Conservation (phyloP, 2,888 invertebrate genomes). For the Chrysopilus asiliformis region DNA sequence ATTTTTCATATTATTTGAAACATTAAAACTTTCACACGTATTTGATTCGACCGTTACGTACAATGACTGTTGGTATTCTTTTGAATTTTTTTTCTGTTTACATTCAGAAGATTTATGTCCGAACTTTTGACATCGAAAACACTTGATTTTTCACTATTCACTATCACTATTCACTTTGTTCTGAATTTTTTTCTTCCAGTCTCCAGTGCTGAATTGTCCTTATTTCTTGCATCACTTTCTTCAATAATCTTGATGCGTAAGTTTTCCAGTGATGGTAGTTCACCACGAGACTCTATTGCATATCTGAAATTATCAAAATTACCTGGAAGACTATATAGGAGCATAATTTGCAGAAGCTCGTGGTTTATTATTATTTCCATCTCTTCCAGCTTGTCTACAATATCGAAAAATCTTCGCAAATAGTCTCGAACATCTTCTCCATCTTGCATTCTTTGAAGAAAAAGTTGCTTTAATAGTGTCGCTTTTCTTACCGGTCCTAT, state of each 20-base stretch:
- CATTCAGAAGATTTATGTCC: too few relatives aligned
- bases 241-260: not conserved
- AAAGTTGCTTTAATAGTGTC: not conserved
- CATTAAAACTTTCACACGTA: too few relatives aligned
- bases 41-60: too few relatives aligned
- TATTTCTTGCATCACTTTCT: too few relatives aligned
- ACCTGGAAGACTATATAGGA: not conserved
- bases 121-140: not conserved
- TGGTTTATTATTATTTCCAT: too few relatives aligned
- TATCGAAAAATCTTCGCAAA: not conserved
- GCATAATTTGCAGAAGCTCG: not conserved
- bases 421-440: not conserved
- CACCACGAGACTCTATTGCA: not conserved
- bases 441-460: not conserved
- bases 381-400: not conserved
- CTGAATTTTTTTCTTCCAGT: too few relatives aligned
- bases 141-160: not conserved
- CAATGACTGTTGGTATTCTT: too few relatives aligned
- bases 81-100: too few relatives aligned
- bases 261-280: not conserved
- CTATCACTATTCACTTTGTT: too few relatives aligned
- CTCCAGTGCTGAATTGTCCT: too few relatives aligned
- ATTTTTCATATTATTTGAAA: too few relatives aligned
- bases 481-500: slow-evolving; percentile 5
- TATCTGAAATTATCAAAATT: not conserved